Base-by-base conservation (phyloP, 2,113 vertebrate genomes). In the Scomber japonicus region DNA sequence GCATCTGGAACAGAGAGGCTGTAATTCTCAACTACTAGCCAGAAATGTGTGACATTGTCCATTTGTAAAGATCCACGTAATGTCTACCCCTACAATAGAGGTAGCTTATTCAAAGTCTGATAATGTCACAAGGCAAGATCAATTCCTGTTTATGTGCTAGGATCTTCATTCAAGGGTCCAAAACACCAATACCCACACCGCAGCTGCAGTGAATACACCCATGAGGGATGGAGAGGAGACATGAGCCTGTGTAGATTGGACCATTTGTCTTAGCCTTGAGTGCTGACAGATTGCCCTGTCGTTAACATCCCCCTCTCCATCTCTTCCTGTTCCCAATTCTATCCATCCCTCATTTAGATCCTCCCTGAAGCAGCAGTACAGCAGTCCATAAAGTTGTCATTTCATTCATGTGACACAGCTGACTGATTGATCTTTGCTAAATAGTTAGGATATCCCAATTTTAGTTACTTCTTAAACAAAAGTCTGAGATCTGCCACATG, bases 211-310 rank as follows among this genome's bases (percentile, higher is more conserved):
- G 21, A 57, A 40, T 45, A 16, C 49, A 59, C 82, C 77, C 83
- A 63, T 24, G 55, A 86, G 79, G 75, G 48, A 48, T 61, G 53
- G 61, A 68, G 64, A 75, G 78, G 44, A 55, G 65, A 79, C 85
- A 70, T 57, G 35, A 76, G 66, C 68, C 70, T 55, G 82, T 55
- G 69, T 50, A 87, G 89, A 94, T 84, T 91, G 90, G 83, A 78
- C 75, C 78, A 83, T 94, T 94, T 82, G 90, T 92, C 90, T 89
- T 66, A 3, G 60, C 88, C n/a, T 3, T 83, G 73, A 86, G 81
- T 78, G 74, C 78, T 86, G 90, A 94, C 86, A 88, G 90, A 90
- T 88, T 74, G 77, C 35, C 64, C 75, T 76, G 81, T 78, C 62
- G 59, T 83, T 88, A 85, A 64, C 65, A 56, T 63, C 69, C 53